A percentile compares a stretch with the other conserved stretches of the same genome.
Conservation (phyloP, 2,113 vertebrate genomes). For the Cnemophilus loriae region DNA sequence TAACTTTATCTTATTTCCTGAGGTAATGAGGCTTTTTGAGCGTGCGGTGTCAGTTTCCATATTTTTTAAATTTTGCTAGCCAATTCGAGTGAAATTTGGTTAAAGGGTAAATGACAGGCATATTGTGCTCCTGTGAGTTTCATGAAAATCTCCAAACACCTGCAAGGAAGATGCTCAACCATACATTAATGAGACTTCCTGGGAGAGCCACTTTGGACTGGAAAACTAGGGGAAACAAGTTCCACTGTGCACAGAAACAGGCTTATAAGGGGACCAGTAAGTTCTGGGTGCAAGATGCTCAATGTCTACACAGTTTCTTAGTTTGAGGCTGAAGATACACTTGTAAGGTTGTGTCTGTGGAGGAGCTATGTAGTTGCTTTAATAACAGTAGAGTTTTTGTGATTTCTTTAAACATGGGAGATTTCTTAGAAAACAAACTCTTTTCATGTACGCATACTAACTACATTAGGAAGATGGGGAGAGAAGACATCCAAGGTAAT, state of each 20-base stretch:
- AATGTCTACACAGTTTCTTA: neutral
- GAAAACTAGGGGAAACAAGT: neutral
- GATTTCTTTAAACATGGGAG: neutral
- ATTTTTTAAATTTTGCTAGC: neutral
- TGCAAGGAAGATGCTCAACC: neutral
- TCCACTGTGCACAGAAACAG: neutral
- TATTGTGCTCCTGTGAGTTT: neutral
- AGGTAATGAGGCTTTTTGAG: neutral
- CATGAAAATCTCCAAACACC: neutral
- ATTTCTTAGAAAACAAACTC: neutral
- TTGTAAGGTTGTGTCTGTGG: neutral
- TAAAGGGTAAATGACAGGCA: neutral
- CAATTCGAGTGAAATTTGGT: neutral
- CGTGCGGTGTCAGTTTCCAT: neutral
- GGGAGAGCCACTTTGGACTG: neutral
- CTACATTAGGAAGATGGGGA: neutral
- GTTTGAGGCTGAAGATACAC: neutral
- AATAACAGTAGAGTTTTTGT: neutral
- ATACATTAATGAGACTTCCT: neutral
- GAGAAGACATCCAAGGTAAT: neutral
- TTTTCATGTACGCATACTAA: neutral
- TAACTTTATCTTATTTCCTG: neutral
- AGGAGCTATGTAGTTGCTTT: neutral
- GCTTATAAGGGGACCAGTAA: neutral
- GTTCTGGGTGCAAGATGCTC: neutral